phyloP scores from a whole-genome alignment of 2,113 vertebrate genomes.

The Xiphophorus couchianus region DNA sequence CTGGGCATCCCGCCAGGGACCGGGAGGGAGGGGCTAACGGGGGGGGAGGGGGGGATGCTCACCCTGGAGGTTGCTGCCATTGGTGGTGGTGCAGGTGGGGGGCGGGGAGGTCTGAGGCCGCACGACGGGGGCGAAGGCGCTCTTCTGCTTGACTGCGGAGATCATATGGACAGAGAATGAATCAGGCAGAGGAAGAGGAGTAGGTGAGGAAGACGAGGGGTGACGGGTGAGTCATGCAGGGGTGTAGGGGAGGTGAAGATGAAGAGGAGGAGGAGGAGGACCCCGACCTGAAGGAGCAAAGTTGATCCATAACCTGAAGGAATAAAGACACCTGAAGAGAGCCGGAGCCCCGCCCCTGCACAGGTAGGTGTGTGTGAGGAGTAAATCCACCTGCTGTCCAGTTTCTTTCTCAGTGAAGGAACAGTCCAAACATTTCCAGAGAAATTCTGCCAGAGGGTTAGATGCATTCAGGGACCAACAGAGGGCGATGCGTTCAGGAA shows the following conservation, averaged over 20 bases:
- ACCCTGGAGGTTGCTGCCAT: slow-evolving; percentile 92
- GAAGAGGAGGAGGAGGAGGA: slow-evolving; percentile 35
- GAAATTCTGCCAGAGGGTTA: not conserved
- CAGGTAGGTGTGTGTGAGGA: not conserved
- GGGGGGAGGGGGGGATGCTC: slow-evolving; percentile 71
- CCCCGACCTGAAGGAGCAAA: slow-evolving; percentile 61
- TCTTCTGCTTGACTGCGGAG: slow-evolving; percentile 98
- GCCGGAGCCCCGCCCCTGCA: not conserved
- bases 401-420: not conserved
- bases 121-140: slow-evolving; percentile 96
- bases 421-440: not conserved
- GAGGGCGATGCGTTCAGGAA: not conserved
- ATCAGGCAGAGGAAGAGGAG: slow-evolving; percentile 76
- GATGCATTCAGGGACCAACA: not conserved
- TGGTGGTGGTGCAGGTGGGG: slow-evolving; percentile 91
- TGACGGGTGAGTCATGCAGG: slow-evolving; percentile 43
- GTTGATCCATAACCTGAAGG: slow-evolving; percentile 84
- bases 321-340: slow-evolving; percentile 28
- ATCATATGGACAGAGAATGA: slow-evolving; percentile 98
- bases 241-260: not conserved
- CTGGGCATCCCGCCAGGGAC: slow-evolving; percentile 19
- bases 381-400: not conserved
- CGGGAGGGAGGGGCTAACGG: slow-evolving; percentile 52
- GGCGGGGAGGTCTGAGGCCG: slow-evolving; percentile 91
- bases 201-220: slow-evolving; percentile 30